Percentiles rank a stretch among this genome's conserved stretches.
Evolutionary conservation across 2,797 vertebrate genomes (phyloP).

Genomic region (Cryptoblepharus egeriae): DNA sequence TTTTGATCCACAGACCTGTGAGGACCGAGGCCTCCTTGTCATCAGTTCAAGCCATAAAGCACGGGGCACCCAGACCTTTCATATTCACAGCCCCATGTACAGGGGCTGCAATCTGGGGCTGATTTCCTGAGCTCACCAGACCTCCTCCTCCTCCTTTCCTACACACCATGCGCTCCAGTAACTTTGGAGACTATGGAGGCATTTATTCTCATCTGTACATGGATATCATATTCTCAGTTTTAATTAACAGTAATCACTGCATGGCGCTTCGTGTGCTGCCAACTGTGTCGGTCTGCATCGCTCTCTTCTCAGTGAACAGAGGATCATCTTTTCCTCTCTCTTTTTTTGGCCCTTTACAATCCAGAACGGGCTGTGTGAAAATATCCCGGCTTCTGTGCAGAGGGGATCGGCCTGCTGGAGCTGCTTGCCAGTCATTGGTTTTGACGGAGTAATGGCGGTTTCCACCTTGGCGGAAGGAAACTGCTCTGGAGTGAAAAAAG

Average conservation of each 20-base stretch:
- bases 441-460: background rate
- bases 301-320: background rate
- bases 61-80: no score
- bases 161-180: background rate
- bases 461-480: background rate
- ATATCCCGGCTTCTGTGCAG: background rate
- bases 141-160: background rate
- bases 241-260: background rate
- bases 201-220: background rate
- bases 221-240: background rate
- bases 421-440: background rate
- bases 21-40: no score
- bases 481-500: no score
- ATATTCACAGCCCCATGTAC: no score
- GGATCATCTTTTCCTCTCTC: no score
- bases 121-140: no score
- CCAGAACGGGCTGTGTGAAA: background rate
- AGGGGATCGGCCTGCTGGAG: background rate
- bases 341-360: background rate
- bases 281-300: background rate
- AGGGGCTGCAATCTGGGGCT: no score
- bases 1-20: no score
- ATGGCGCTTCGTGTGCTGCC: background rate
- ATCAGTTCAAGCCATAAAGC: no score
- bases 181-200: no score